Evolutionary conservation across 2,797 vertebrate species (phyloP).

Genomic region (Corythornis leucogaster): DNA sequence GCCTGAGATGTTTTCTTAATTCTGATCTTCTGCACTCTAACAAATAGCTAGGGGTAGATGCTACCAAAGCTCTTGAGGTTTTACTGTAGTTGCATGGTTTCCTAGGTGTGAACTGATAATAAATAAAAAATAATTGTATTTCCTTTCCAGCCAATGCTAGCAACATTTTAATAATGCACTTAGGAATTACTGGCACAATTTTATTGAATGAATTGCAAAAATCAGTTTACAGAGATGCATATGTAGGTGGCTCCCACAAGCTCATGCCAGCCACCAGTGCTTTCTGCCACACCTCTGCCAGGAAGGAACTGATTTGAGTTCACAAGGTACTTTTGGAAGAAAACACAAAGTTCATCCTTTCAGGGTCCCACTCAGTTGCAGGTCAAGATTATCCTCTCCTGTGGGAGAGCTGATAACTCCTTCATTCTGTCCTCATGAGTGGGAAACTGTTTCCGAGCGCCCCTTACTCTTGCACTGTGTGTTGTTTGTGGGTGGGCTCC

Average conservation of each 20-base stretch:
- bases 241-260: neutral
- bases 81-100: neutral
- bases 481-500: neutral
- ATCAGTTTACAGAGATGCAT: neutral
- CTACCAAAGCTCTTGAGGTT: conserved; percentile 34
- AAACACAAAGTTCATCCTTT: neutral
- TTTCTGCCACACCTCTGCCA: neutral
- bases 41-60: conserved; percentile 48
- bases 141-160: neutral
- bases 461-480: neutral
- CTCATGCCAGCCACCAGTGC: neutral
- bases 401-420: neutral
- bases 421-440: neutral
- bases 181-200: neutral
- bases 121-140: neutral
- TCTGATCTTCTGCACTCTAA: conserved; percentile 40
- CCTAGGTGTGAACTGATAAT: neutral
- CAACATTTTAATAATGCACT: neutral
- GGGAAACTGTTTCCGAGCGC: neutral
- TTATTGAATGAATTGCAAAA: neutral
- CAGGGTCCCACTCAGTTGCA: neutral
- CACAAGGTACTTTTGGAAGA: neutral
- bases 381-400: neutral
- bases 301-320: neutral
- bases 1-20: conserved; percentile 65